phyloP scores from a whole-genome alignment of 2,797 vertebrate species.

The Eulemur rubriventer region DNA sequence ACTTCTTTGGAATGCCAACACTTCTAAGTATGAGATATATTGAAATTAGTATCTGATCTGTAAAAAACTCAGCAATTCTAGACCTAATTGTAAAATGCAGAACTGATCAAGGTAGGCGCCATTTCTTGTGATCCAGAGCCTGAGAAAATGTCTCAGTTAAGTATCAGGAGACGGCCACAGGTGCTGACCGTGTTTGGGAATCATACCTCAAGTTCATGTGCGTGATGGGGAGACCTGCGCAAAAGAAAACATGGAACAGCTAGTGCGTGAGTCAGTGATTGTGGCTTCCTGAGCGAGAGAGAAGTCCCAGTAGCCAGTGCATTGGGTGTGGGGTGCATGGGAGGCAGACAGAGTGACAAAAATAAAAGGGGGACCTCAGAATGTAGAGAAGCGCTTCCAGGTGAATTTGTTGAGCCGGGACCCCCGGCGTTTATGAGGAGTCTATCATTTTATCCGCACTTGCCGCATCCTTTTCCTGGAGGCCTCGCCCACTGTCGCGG shows the following conservation, averaged over 20 bases:
- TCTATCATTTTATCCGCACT: too few species aligned
- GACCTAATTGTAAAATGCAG: background rate
- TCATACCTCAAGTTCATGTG: background rate
- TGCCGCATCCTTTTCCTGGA: background rate
- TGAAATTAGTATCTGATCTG: conserved; percentile 25
- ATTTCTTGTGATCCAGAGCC: background rate
- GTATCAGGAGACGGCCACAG: rapidly evolving
- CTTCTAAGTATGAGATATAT: background rate
- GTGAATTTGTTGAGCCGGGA: background rate
- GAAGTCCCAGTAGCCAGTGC: background rate
- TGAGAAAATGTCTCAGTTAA: background rate
- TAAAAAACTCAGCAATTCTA: background rate
- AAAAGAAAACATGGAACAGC: background rate
- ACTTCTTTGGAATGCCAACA: background rate
- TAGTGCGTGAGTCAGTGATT: background rate
- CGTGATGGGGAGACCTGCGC: background rate
- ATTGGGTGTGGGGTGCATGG: background rate
- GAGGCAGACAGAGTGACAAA: background rate
- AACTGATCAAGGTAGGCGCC: background rate
- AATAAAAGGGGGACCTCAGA: background rate
- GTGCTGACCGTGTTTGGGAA: background rate
- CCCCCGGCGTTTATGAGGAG: rapidly evolving
- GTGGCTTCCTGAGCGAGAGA: background rate
- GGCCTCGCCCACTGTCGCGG: rapidly evolving
- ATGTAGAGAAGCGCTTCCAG: background rate